These are phyloP conservation scores for Champsocephalus gunnari DNA, from an alignment of 2,797 vertebrate genomes.

Conservation along the genomic window DNA sequence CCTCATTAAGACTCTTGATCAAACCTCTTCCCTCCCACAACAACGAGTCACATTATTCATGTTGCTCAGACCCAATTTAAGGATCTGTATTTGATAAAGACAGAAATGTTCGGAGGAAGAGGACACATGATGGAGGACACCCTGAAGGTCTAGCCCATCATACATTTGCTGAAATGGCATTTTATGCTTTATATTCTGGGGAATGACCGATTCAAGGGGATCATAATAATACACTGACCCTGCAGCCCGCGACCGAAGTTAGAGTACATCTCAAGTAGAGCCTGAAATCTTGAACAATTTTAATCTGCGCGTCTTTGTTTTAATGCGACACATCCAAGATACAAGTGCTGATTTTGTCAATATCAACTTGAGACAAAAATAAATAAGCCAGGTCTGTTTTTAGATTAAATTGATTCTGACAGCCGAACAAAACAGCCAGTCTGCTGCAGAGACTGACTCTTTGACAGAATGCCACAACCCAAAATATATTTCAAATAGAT, in stretches of 20 bases:
- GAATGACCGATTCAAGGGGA: conserved; percentile 12
- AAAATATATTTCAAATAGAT: conserved; percentile 27
- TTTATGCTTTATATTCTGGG: conserved; percentile 19
- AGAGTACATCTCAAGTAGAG: conserved; percentile 2
- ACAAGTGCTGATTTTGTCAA: conserved; percentile 53
- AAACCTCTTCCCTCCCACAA: conserved; percentile 21
- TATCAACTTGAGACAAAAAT: conserved; percentile 31
- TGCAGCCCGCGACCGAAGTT: conserved; percentile 1
- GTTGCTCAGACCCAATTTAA: conserved; percentile 38
- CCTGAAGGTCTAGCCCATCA: conserved; percentile 2
- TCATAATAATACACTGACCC: conserved; percentile 19
- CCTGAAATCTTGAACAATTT: conserved; percentile 14
- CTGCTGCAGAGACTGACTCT: conserved; percentile 74
- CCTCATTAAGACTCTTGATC: conserved; percentile 61
- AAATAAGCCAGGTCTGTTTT: conserved; percentile 8
- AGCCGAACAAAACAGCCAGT: conserved; percentile 54
- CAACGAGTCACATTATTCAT: conserved; percentile 17
- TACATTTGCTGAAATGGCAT: conserved; percentile 11
- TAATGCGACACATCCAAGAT: conserved; percentile 18
- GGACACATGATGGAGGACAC: conserved; percentile 12
- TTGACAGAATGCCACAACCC: conserved; percentile 44
- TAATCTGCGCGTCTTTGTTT: conserved; percentile 11
- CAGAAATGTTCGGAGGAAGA: conserved; percentile 31
- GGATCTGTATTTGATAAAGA: conserved; percentile 15
- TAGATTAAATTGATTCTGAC: conserved; percentile 39